Percentiles rank a stretch among this genome's conserved stretches.
phyloP scores from a whole-genome alignment of 2,888 invertebrate species.

The Prenolepis imparis region DNA sequence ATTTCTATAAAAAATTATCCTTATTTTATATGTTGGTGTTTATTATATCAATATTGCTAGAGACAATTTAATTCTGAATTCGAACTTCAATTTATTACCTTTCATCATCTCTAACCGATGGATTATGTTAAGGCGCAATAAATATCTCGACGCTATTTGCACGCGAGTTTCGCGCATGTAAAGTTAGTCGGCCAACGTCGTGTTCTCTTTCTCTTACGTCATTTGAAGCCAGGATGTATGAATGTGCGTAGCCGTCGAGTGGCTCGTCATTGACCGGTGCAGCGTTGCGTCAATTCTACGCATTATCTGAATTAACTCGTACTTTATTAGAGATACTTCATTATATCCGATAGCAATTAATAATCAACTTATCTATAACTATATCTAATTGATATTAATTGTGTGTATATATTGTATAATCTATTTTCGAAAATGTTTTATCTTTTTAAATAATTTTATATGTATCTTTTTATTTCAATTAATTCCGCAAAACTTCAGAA shows the following conservation, averaged over 20 bases:
- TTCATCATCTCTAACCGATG: neutral
- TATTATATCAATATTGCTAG: neutral
- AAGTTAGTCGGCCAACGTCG: slow-evolving; percentile 52
- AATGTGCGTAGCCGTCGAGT: slow-evolving; percentile 30
- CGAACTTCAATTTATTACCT: neutral
- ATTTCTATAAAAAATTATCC: neutral
- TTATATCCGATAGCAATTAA: neutral
- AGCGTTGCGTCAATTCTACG: slow-evolving; percentile 19
- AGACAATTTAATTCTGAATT: neutral
- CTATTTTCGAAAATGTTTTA: neutral
- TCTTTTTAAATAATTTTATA: neutral
- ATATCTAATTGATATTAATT: neutral
- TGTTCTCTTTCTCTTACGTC: slow-evolving; percentile 25
- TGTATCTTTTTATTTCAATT: neutral
- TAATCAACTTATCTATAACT: neutral
- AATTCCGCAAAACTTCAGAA: neutral
- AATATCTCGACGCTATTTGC: slow-evolving; percentile 57
- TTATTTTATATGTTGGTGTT: neutral
- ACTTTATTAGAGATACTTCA: neutral
- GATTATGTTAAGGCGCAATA: slow-evolving; percentile 49
- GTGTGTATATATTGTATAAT: neutral
- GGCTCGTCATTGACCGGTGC: slow-evolving; percentile 38
- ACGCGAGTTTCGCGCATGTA: slow-evolving; percentile 45
- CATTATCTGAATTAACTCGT: neutral
- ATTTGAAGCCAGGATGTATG: slow-evolving; percentile 10